Conservation (phyloP, 2,797 vertebrate species). For the Rousettus madagascariensis region DNA sequence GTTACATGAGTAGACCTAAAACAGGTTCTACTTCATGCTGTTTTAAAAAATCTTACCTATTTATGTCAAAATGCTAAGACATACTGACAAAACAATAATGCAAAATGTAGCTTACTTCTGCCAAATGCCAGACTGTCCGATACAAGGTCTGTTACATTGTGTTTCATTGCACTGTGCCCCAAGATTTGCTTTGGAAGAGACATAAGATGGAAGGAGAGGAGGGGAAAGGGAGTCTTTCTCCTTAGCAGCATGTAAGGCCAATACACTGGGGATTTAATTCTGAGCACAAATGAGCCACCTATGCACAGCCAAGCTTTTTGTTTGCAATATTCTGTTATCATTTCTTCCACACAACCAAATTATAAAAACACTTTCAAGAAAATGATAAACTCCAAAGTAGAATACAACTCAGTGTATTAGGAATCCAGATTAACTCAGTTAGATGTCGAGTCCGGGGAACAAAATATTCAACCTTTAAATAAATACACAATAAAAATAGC, state of each 20-base stretch:
- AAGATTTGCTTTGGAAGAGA: neutral
- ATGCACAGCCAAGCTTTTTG: neutral
- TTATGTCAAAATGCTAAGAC: neutral
- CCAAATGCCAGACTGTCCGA: too few relatives aligned
- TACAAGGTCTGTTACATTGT: neutral
- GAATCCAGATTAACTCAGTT: constrained; percentile 78
- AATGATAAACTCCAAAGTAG: constrained; percentile 41
- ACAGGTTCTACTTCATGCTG: neutral
- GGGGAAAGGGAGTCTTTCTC: neutral
- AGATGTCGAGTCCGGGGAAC: constrained; percentile 75
- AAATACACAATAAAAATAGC: constrained; percentile 90
- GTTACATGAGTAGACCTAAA: constrained; percentile 1
- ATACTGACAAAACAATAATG: neutral
- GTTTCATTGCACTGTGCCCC: neutral
- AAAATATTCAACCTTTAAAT: constrained; percentile 87
- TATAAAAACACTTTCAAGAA: constrained; percentile 36
- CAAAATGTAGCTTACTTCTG: neutral
- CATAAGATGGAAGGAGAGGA: neutral
- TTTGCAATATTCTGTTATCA: constrained; percentile 12
- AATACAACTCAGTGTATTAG: constrained; percentile 58
- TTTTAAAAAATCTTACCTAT: neutral
- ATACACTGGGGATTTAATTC: neutral
- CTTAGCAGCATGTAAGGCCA: neutral
- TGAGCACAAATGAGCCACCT: neutral
- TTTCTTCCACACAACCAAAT: neutral